Percentiles rank a stretch among this genome's conserved stretches.
These are phyloP conservation scores for Nomada lathburiana DNA, from an alignment of 2,888 invertebrate species.

Conservation along the genomic window DNA sequence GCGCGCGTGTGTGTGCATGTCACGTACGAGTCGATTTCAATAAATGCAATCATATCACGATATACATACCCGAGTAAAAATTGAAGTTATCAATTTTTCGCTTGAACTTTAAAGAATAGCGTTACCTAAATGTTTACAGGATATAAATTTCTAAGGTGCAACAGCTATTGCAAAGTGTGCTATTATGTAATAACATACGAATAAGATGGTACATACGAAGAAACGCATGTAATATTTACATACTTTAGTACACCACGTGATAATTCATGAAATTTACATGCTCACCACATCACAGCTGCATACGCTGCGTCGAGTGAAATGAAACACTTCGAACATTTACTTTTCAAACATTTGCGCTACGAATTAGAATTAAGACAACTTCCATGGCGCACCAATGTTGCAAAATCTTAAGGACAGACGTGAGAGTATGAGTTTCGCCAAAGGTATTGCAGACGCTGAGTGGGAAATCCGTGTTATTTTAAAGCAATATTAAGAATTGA, in stretches of 20 bases:
- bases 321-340: constrained; percentile 9
- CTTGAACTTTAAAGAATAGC: constrained; percentile 27
- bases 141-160: constrained; percentile 14
- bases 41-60: constrained; percentile 55
- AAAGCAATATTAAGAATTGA: constrained; percentile 31
- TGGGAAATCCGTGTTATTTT: constrained; percentile 11
- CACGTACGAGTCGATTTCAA: constrained; percentile 23
- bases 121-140: constrained; percentile 20
- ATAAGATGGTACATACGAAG: constrained; percentile 5
- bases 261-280: neutral
- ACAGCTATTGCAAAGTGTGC: constrained; percentile 10
- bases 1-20: neutral
- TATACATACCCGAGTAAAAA: constrained; percentile 30
- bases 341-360: constrained; percentile 1
- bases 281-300: constrained; percentile 2
- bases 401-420: constrained; percentile 27
- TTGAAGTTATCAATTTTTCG: constrained; percentile 38
- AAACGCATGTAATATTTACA: neutral
- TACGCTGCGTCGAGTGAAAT: neutral
- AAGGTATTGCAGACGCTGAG: neutral
- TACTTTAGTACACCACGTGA: constrained; percentile 2
- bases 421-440: constrained; percentile 29
- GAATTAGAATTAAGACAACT: constrained; percentile 24
- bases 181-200: neutral
- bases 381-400: neutral